phyloP scores from a whole-genome alignment of 2,797 vertebrate species.

The Glyptemys insculpta region DNA sequence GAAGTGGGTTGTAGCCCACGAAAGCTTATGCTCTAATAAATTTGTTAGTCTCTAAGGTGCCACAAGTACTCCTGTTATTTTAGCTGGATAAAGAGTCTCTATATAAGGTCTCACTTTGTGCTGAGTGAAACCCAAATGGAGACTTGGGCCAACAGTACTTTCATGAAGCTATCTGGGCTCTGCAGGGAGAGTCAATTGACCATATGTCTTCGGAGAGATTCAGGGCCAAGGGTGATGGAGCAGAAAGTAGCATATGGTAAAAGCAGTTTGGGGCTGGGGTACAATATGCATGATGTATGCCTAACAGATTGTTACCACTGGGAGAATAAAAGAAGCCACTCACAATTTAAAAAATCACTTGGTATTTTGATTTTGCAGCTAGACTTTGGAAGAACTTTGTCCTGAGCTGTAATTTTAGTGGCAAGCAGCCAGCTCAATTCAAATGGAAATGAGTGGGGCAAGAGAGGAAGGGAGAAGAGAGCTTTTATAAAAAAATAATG shows the following conservation, averaged over 20 bases:
- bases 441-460: slow-evolving; percentile 30
- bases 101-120: not conserved
- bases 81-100: not conserved
- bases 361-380: not conserved
- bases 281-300: not conserved
- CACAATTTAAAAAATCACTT: not conserved
- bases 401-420: not conserved
- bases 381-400: not conserved
- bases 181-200: not conserved
- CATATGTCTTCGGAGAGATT: not conserved
- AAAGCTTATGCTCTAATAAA: too few relatives aligned
- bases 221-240: not conserved
- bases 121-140: not conserved
- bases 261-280: not conserved
- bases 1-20: too few relatives aligned
- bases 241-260: not conserved
- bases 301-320: not conserved
- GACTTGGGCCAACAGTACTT: not conserved
- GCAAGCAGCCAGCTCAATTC: slow-evolving; percentile 24
- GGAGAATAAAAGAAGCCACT: not conserved
- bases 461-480: not conserved
- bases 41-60: too few relatives aligned
- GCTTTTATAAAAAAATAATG: slow-evolving; percentile 24
- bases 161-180: not conserved
- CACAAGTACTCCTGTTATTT: too few relatives aligned